Base-by-base conservation (phyloP, 2,113 vertebrate genomes). In the Xiphorhynchus elegans region DNA sequence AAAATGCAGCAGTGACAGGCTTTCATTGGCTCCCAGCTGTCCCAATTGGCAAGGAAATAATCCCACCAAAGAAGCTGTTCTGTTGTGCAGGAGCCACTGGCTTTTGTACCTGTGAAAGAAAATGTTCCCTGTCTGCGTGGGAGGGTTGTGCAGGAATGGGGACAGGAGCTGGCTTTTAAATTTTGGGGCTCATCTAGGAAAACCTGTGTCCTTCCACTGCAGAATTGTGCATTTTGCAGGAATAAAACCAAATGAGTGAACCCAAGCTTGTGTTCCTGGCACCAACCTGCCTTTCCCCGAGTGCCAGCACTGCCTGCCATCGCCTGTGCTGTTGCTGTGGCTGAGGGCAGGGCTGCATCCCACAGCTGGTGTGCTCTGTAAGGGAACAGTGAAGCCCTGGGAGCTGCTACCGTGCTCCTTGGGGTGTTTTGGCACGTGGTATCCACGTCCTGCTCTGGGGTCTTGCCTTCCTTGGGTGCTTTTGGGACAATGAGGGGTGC, bases 371-470 rank as follows among this genome's bases (percentile, higher is more conserved):
- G 20, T 67, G 11, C 15, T 15, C 28, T 29, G 8, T 29, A 6
- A 59, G 56, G 29, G 5, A 28, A 11, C 7, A 2, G 49, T 2
- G 14, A 42, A 28, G 49, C 16, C 17, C 17, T 58, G 72, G n/a
- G 49, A 73, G 31, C 35, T 66, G n/a, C 72, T 87, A 64, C 50
- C 55, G 42, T 26, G 63, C 9, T 35, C 15, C 7, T 7, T 62
- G 53, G 29, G 13, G 0, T 3, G 31, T 73, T 60, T 23, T 16
- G 24, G 20, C 23, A 66, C 33, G 8, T 40, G 49, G 9, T 15
- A 9, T 11, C n/a, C 1, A 2, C 0, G 0, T 59, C 83, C 33
- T 60, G 42, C 58, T 84, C 28, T 0, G 7, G 35, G 10, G 4
- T 64, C 16, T 64, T 72, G 40, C 53, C 26, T 83, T 12, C 29